Conservation (phyloP, 1,140 invertebrate species). For the Drosophila pandora region DNA sequence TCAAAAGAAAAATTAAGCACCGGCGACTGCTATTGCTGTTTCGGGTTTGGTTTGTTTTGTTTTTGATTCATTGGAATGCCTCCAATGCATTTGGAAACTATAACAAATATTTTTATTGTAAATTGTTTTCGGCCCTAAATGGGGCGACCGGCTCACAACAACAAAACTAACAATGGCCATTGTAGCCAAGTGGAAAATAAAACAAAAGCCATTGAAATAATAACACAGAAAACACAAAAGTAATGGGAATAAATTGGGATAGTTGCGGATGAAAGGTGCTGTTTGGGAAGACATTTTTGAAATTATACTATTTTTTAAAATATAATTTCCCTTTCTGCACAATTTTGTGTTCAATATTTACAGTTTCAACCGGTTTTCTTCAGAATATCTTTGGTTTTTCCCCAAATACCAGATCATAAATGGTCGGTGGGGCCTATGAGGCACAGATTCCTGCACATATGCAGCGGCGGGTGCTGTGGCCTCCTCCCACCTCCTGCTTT, state of each 20-base stretch:
- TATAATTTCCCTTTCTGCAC: no score
- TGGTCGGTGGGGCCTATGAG: not conserved
- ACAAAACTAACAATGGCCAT: constrained; percentile 39
- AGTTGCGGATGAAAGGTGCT: not conserved
- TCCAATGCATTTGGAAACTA: constrained; percentile 56
- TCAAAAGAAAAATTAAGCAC: constrained; percentile 55
- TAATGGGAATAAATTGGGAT: constrained; percentile 4
- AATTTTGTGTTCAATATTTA: no score
- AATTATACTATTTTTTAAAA: not conserved
- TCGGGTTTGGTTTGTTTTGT: constrained; percentile 27
- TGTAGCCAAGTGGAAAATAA: constrained; percentile 48
- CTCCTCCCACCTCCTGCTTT: not conserved
- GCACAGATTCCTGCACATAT: constrained; percentile 23
- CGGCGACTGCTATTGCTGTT: constrained; percentile 18
- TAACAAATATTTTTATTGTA: constrained; percentile 55
- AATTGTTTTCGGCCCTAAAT: constrained; percentile 46
- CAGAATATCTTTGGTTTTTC: not conserved
- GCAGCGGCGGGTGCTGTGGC: constrained; percentile 9
- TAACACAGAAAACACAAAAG: constrained; percentile 16
- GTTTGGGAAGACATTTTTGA: not conserved
- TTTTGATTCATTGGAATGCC: constrained; percentile 27
- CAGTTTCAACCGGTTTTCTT: not conserved
- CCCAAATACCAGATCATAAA: not conserved
- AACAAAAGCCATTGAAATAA: constrained; percentile 51
- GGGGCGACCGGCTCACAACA: constrained; percentile 28